Conservation (phyloP, 2,797 vertebrate genomes). For the Sebastes iracundus region DNA sequence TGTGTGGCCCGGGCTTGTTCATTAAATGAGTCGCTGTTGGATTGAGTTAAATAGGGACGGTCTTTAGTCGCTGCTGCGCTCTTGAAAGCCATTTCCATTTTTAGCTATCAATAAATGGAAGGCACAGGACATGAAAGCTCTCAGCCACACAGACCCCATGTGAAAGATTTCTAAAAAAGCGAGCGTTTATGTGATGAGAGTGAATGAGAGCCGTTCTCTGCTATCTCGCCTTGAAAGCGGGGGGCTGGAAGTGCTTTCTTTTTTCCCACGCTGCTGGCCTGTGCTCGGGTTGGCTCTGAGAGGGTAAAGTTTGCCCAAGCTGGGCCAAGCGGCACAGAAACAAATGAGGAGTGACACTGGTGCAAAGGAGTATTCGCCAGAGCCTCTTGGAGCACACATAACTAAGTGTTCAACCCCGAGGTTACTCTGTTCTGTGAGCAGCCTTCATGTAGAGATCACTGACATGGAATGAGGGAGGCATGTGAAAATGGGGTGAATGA, state of each 20-base stretch:
- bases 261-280: slow-evolving; percentile 75
- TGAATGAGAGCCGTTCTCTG: slow-evolving; percentile 57
- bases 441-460: slow-evolving; percentile 54
- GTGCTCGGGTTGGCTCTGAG: slow-evolving; percentile 53
- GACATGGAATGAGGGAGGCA: slow-evolving; percentile 46
- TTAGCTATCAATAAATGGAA: slow-evolving; percentile 73
- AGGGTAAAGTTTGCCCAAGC: slow-evolving; percentile 68
- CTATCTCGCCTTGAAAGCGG: slow-evolving; percentile 64
- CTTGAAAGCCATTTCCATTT: slow-evolving; percentile 75
- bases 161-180: slow-evolving; percentile 55
- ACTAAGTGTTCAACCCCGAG: slow-evolving; percentile 84
- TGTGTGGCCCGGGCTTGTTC: slow-evolving; percentile 67
- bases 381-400: slow-evolving; percentile 85
- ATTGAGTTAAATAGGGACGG: slow-evolving; percentile 67
- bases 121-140: slow-evolving; percentile 55
- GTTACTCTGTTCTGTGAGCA: slow-evolving; percentile 79
- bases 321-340: slow-evolving; percentile 80
- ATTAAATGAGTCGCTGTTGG: slow-evolving; percentile 67
- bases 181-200: slow-evolving; percentile 63
- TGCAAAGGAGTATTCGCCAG: slow-evolving; percentile 82
- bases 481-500: slow-evolving; percentile 52
- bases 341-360: slow-evolving; percentile 90
- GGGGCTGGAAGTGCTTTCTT: slow-evolving; percentile 51
- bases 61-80: slow-evolving; percentile 60
- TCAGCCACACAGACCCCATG: slow-evolving; percentile 42